Conservation (phyloP, 2,888 invertebrate species). For the Euzophera pinguis region DNA sequence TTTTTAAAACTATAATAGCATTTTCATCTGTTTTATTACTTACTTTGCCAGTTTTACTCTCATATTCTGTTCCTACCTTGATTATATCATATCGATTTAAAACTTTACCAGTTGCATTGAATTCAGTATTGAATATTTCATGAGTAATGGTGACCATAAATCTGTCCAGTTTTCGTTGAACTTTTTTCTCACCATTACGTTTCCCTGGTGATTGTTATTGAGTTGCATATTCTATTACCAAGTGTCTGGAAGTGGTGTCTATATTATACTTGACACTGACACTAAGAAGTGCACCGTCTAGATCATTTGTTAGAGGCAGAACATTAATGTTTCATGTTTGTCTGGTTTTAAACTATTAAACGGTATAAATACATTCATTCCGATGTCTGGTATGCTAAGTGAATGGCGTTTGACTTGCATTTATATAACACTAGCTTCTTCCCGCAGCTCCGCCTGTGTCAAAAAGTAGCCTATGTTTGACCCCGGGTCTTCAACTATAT, state of each 20-base stretch:
- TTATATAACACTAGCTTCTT: background rate
- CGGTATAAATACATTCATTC: constrained; percentile 10
- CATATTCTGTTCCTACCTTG: constrained; percentile 24
- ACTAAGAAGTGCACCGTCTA: constrained; percentile 59
- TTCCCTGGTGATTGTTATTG: constrained; percentile 45
- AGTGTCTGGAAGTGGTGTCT: constrained; percentile 31
- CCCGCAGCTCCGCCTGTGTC: no score
- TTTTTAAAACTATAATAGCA: background rate
- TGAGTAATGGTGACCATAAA: constrained; percentile 46
- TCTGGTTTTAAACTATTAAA: constrained; percentile 24
- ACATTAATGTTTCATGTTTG: constrained; percentile 53
- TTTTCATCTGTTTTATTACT: background rate
- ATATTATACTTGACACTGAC: constrained; percentile 51
- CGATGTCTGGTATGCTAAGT: constrained; percentile 11
- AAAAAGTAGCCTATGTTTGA: no score
- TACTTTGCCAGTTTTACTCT: background rate
- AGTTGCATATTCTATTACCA: constrained; percentile 46
- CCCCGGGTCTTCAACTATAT: no score
- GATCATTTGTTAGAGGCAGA: constrained; percentile 57
- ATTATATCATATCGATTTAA: constrained; percentile 20
- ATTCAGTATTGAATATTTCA: constrained; percentile 50
- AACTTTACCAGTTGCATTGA: constrained; percentile 43
- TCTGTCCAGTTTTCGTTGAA: constrained; percentile 37
- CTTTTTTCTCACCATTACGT: constrained; percentile 47
- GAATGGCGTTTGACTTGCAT: constrained; percentile 2